phyloP scores from a whole-genome alignment of 2,888 invertebrate species.

The Drosophila pegasa region DNA sequence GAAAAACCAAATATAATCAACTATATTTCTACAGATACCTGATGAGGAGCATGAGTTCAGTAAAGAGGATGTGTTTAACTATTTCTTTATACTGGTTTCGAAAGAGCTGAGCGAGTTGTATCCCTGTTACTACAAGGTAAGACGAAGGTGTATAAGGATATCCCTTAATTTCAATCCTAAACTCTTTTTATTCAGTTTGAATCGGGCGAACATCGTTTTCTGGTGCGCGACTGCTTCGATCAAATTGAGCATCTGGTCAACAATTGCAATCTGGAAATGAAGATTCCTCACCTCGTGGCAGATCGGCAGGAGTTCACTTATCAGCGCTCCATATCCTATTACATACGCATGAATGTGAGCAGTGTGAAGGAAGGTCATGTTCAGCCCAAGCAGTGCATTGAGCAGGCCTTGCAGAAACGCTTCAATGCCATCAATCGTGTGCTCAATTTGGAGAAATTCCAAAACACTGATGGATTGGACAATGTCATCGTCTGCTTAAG shows the following conservation, averaged over 20 bases:
- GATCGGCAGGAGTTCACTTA: conserved; percentile 10
- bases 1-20: background rate
- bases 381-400: conserved; percentile 72
- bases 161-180: no score
- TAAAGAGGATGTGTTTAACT: conserved; percentile 75
- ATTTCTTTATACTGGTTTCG: conserved; percentile 74
- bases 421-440: conserved; percentile 76
- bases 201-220: conserved; percentile 76
- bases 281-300: conserved; percentile 56
- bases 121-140: conserved; percentile 83
- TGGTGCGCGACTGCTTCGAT: conserved; percentile 79
- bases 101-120: conserved; percentile 72
- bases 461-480: conserved; percentile 72
- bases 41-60: conserved; percentile 57
- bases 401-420: conserved; percentile 71
- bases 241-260: conserved; percentile 75
- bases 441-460: conserved; percentile 78
- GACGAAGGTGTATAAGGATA: background rate
- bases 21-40: conserved; percentile 64
- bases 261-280: conserved; percentile 69
- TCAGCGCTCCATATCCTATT: conserved; percentile 55
- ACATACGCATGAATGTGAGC: conserved; percentile 79
- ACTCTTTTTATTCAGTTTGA: conserved; percentile 59
- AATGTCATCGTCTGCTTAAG: conserved; percentile 75
- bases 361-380: conserved; percentile 72